phyloP scores from a whole-genome alignment of 2,113 vertebrate genomes.

The Sarotherodon lohbergeri region DNA sequence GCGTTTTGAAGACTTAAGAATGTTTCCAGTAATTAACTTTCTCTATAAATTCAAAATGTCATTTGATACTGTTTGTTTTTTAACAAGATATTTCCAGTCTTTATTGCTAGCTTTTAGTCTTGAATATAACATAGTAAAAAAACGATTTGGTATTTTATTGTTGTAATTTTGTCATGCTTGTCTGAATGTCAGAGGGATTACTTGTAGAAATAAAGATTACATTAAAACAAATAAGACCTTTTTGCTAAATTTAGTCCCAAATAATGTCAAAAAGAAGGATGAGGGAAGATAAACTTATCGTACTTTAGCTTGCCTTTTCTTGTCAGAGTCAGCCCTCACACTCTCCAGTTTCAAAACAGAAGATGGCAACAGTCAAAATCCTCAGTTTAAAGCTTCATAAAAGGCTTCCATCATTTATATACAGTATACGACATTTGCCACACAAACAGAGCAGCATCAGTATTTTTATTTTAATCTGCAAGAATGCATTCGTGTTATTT shows the following conservation, averaged over 20 bases:
- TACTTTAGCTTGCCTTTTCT: not conserved
- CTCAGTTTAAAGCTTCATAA: not conserved
- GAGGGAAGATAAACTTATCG: no score
- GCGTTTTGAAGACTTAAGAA: not conserved
- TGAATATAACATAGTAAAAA: not conserved
- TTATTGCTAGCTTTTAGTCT: not conserved
- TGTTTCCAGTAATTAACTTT: not conserved
- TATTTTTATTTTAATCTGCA: not conserved
- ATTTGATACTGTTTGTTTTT: not conserved
- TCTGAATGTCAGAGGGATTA: not conserved
- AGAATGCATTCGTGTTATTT: not conserved
- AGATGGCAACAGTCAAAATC: not conserved
- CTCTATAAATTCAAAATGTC: not conserved
- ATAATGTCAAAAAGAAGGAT: not conserved
- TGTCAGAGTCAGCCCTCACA: not conserved
- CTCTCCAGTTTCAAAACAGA: not conserved
- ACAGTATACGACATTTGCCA: not conserved
- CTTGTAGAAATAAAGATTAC: not conserved
- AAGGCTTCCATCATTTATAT: not conserved
- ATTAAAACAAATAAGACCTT: not conserved
- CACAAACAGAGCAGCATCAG: not conserved
- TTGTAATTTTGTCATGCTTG: not conserved
- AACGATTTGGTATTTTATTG: not conserved
- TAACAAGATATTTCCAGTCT: not conserved
- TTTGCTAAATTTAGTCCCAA: not conserved